These are phyloP conservation scores for Anthrax anthrax DNA, from an alignment of 2,888 invertebrate genomes.

Conservation along the genomic window DNA sequence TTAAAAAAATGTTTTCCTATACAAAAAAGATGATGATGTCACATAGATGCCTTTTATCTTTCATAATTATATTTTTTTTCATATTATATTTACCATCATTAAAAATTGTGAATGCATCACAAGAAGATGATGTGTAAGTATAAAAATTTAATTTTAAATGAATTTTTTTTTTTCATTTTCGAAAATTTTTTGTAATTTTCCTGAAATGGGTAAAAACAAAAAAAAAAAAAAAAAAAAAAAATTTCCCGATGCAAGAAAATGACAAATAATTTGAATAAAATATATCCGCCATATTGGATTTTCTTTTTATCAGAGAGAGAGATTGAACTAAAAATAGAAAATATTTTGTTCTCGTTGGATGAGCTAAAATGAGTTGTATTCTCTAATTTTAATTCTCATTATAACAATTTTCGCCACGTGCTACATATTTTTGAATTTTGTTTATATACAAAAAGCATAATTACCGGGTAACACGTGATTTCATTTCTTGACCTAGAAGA, in stretches of 20 bases:
- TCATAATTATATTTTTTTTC: background rate
- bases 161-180: background rate
- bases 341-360: background rate
- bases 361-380: background rate
- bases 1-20: background rate
- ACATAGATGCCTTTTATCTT: background rate
- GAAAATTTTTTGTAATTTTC: too few species aligned
- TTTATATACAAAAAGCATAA: too few species aligned
- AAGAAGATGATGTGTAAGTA: constrained; percentile 8
- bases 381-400: background rate
- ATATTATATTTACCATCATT: background rate
- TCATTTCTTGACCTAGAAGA: too few species aligned
- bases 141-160: background rate
- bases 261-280: too few species aligned
- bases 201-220: too few species aligned
- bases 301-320: background rate
- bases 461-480: too few species aligned
- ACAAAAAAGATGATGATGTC: background rate
- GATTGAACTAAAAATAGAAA: background rate
- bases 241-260: background rate
- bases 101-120: background rate
- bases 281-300: background rate
- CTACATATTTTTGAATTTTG: too few species aligned
- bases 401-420: background rate
- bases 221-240: background rate